Base-by-base conservation (phyloP, 1,140 invertebrate species). In the Nephotettix cincticeps region DNA sequence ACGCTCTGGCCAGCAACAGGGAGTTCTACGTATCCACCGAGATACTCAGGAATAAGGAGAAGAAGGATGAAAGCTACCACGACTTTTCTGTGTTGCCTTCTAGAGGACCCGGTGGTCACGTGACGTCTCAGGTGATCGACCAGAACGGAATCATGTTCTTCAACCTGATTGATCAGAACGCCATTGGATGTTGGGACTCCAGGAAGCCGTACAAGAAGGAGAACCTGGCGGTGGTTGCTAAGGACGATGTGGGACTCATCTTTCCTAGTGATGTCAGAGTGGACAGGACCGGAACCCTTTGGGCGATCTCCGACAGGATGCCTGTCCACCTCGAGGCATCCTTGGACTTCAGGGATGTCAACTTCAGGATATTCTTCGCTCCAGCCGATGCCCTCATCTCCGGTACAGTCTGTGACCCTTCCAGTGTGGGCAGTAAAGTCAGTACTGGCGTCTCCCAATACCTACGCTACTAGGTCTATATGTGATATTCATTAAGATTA, bases 241-340 rank as follows among this genome's bases (percentile, higher is more conserved):
- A 85, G 70, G 91, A 93, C 77, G 88, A 93, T 76, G 85, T 88
- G 0, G 87, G 88, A 19, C 77, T 94, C 36, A 88, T 92, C 27
- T 94, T 93, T 77, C 91, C 92, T 0, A 85, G 87, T 73, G 91
- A 93, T 75, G 84, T 94, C 30, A 92, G 93, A 81, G 88, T 93
- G 72, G 88, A 90, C 74, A 81, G 81, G 17, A 81, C 85, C 68
- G 81, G 83, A 72, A 70, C 80, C 3, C 58, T 86, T 19, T 94
- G 92, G 92, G 88, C 93, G 0, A 88, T 94, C 1, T 92, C 91
- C 0, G 91, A 94, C 77, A 82, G 88, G 30, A 93, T 94, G 91
- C 89, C 91, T 0, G 86, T 89, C 32, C 93, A 93, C 73, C 78
- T 93, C 19, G 81, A 90, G 68, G 84, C 89, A 0, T 86, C 86